Evolutionary conservation across 2,888 invertebrate genomes (phyloP), one percentile per base, ranked within the genome.

Genomic region (Mactromeris polynyma): DNA sequence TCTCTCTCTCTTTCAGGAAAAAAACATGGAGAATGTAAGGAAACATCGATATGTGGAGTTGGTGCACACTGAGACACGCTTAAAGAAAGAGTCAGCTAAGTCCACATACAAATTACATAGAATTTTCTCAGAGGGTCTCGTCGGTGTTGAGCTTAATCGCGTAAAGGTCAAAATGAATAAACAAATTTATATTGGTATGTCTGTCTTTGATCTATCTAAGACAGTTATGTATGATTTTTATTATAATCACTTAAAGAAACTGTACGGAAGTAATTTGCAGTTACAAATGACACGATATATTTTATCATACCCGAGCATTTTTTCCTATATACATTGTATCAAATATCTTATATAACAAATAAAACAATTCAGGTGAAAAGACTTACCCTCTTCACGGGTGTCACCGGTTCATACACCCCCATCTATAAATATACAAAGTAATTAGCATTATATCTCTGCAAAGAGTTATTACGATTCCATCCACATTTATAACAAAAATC

Each of bases 21-120:
- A n/a, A n/a, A n/a, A n/a, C 0, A 97, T 97, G 95, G 97, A 97
- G 92, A 97, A 97, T 94, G 95, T 96, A 9, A 90, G 96, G 36
- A 97, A 96, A 78, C 93, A 95, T 64, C 90, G 95, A n/a, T 93
- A 95, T 90, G 93, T 97, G 1, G 87, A 86, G 33, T 58, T 90
- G 19, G 81, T 84, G 17, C 85, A 17, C 64, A 17, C 3, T 42
- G 88, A 78, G 84, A 86, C 2, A 77, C 38, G 4, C 36, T 88
- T 33, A 86, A 83, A 26, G 64, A 77, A 9, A 88, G 83, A 51
- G 69, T 80, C 83, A 40, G 69, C 21, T 73, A 87, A 83, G 81
- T 82, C 38, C 82, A 87, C 21, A 26, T 81, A n/a, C 42, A 38
- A 46, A 7, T 83, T 31, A 88, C 85, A 42, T 38, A 26, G 51